Evolutionary conservation across 2,888 invertebrate genomes (phyloP).

Genomic region (Philaethria dido): DNA sequence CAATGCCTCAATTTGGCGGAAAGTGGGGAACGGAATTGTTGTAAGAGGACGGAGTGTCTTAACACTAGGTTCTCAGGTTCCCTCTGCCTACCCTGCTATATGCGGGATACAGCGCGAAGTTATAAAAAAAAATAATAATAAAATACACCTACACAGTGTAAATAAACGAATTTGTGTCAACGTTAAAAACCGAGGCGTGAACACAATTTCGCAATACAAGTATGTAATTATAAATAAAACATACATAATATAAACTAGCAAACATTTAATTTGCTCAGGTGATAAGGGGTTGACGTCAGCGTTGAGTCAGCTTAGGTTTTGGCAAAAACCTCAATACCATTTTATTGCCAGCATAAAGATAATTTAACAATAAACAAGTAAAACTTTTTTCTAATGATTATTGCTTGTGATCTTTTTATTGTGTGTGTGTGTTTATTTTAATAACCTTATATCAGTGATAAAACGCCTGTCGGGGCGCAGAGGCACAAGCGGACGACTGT

Average conservation of each 20-base stretch:
- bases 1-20: too few relatives aligned
- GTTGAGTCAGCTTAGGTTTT: constrained; percentile 33
- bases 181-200: background rate
- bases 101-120: too few relatives aligned
- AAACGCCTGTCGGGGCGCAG: background rate
- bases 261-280: constrained; percentile 40
- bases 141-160: too few relatives aligned
- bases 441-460: background rate
- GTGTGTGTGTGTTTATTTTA: background rate
- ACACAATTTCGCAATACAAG: constrained; percentile 26
- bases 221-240: constrained; percentile 38
- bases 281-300: constrained; percentile 44
- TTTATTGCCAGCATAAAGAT: constrained; percentile 20
- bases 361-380: background rate
- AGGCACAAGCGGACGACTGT: too few relatives aligned
- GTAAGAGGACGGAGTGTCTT: too few relatives aligned
- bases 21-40: too few relatives aligned
- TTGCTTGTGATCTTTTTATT: background rate
- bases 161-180: background rate
- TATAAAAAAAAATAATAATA: too few relatives aligned
- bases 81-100: too few relatives aligned
- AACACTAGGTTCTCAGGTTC: too few relatives aligned
- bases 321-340: constrained; percentile 31
- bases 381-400: constrained; percentile 3
- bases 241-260: constrained; percentile 40